phyloP scores from a whole-genome alignment of 2,797 vertebrate genomes.

The Pangasius macronema region DNA sequence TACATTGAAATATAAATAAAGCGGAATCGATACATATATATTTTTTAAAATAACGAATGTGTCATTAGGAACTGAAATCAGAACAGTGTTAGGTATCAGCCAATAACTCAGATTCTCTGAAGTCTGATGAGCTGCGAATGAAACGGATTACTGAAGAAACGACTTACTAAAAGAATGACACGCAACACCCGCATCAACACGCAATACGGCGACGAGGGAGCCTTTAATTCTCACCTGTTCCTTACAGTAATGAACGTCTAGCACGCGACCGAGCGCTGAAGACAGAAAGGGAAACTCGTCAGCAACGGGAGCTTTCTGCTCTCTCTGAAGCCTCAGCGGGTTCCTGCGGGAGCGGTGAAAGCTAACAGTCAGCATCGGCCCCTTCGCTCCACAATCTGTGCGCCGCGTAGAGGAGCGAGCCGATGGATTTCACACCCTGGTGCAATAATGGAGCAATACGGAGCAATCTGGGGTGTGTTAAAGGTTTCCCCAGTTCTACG shows the following conservation, averaged over 20 bases:
- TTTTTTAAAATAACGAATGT: neutral
- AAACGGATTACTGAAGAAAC: neutral
- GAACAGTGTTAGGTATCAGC: too few relatives aligned
- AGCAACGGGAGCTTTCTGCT: neutral
- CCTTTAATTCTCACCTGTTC: neutral
- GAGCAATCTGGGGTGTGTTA: neutral
- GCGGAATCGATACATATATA: too few relatives aligned
- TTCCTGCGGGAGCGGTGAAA: neutral
- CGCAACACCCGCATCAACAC: neutral
- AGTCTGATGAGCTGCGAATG: neutral
- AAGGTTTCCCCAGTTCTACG: neutral
- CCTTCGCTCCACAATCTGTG: neutral
- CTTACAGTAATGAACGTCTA: slow-evolving; percentile 5
- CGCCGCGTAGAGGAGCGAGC: neutral
- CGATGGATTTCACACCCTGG: slow-evolving; percentile 22
- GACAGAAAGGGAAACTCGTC: neutral
- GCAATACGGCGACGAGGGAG: neutral
- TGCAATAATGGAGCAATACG: slow-evolving; percentile 17
- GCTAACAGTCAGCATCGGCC: neutral
- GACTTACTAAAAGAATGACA: neutral
- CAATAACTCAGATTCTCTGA: neutral
- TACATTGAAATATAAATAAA: too few relatives aligned
- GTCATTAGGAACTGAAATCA: too few relatives aligned
- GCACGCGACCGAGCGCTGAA: neutral
- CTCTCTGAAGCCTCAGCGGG: slow-evolving; percentile 3